Evolutionary conservation across 2,888 invertebrate species (phyloP), one percentile per base, ranked within the genome.

Genomic region (Mesopsocus fuscifrons): DNA sequence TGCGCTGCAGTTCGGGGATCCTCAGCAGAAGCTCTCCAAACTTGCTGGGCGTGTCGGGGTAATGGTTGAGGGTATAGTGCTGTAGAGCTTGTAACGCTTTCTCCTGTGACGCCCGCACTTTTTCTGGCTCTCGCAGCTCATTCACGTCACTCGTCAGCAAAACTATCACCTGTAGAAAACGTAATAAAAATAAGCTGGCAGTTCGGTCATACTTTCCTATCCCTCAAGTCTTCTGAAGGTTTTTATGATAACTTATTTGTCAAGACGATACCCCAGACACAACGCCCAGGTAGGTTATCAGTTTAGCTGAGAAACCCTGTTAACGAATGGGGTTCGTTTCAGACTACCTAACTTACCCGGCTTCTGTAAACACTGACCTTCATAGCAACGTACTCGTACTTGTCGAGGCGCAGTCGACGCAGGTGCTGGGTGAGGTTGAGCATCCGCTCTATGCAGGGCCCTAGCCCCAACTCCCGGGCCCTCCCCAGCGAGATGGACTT

Each of bases 381-480:
- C 71, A 95, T 78, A 51, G 91, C 91, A 52, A 92, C 91, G 61
- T 91, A 95, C 66, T 95, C 95, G 62, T 91, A 91, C 55, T 87
- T 76, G 65, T 95, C 94, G 30, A 95, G 84, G 52, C 85, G 72
- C 50, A 95, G 68, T 51, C 91, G 66, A 52, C 91, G 68, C 55
- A 95, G 65, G 61, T 92, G 89, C 58, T 92, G 88, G 1, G 92
- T 89, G 62, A 95, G 82, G 59, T 87, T 85, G 52, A 95, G 71
- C 87, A 95, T 89, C 47, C 92, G 71, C 60, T 88, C 87, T 56
- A 94, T 89, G 59, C 92, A 89, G 42, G 88, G 80, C 53, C 76
- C 76, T 52, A 81, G 63, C 3, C 82, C 84, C 55, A 85, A 67
- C 48, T 80, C 78, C 53, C 71, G 64, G 1, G 79, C 79, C 55